Evolutionary conservation across 2,888 invertebrate genomes (phyloP).

Genomic region (Cephus rjabovi): DNA sequence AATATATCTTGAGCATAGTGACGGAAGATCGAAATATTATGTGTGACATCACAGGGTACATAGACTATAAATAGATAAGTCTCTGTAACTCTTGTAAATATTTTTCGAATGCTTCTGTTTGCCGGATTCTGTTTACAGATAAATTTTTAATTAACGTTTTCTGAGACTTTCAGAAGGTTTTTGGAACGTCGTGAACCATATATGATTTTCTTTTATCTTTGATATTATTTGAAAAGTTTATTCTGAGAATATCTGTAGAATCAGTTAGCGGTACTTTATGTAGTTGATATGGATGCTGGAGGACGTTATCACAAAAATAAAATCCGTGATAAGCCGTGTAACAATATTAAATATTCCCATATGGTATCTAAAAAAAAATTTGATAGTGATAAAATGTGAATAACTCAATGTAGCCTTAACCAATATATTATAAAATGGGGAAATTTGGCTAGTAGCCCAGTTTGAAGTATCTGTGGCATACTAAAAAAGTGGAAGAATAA

Average conservation of each 20-base stretch:
- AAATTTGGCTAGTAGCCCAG: no score
- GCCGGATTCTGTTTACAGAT: constrained; percentile 37
- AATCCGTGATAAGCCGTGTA: neutral
- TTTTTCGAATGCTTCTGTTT: constrained; percentile 43
- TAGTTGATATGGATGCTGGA: neutral
- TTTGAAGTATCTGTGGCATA: neutral
- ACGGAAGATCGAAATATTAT: neutral
- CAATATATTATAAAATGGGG: no score
- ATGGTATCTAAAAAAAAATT: no score
- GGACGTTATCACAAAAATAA: neutral
- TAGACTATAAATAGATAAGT: neutral
- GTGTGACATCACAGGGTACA: neutral
- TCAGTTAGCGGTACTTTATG: neutral
- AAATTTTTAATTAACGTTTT: neutral
- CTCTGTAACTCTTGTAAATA: constrained; percentile 33
- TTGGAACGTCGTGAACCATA: neutral
- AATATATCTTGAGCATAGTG: neutral
- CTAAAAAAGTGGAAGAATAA: neutral
- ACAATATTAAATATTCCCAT: neutral
- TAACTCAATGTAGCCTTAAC: neutral
- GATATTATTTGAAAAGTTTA: neutral
- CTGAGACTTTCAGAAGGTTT: no score
- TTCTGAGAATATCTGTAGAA: neutral
- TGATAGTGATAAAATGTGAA: neutral
- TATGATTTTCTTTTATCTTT: neutral